Evolutionary conservation across 2,113 vertebrate genomes (phyloP).

Genomic region (Loxodonta africana): DNA sequence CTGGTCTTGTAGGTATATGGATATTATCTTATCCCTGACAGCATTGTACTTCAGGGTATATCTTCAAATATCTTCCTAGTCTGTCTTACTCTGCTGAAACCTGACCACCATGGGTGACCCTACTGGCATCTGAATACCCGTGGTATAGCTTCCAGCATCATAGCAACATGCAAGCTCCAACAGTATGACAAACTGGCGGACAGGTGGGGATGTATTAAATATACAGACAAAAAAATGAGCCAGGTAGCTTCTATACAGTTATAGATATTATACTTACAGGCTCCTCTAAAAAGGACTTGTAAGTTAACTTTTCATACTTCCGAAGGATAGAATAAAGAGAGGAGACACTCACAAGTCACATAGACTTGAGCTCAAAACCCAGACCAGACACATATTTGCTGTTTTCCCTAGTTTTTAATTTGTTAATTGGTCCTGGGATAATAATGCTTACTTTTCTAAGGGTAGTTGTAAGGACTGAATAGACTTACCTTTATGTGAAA

Average conservation of each 20-base stretch:
- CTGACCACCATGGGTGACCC: too few relatives aligned
- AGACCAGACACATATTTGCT: not conserved
- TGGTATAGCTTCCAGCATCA: too few relatives aligned
- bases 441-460: conserved; percentile 36
- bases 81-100: too few relatives aligned
- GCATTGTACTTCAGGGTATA: too few relatives aligned
- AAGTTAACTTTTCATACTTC: conserved; percentile 12
- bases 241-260: not conserved
- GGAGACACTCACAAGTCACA: not conserved
- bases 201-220: not conserved
- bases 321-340: not conserved
- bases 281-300: not conserved
- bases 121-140: too few relatives aligned
- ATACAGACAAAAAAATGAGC: conserved; percentile 35
- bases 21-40: too few relatives aligned
- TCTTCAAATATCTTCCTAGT: too few relatives aligned
- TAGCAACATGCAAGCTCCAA: too few relatives aligned
- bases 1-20: too few relatives aligned
- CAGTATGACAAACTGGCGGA: too few relatives aligned
- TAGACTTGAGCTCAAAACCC: conserved; percentile 17
- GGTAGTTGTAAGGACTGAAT: not conserved
- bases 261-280: not conserved
- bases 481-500: not conserved
- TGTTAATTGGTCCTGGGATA: conserved; percentile 19
- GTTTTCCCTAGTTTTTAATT: conserved; percentile 38